These are phyloP conservation scores for Galendromus occidentalis DNA, from an alignment of 1,140 invertebrate genomes.

Conservation along the genomic window DNA sequence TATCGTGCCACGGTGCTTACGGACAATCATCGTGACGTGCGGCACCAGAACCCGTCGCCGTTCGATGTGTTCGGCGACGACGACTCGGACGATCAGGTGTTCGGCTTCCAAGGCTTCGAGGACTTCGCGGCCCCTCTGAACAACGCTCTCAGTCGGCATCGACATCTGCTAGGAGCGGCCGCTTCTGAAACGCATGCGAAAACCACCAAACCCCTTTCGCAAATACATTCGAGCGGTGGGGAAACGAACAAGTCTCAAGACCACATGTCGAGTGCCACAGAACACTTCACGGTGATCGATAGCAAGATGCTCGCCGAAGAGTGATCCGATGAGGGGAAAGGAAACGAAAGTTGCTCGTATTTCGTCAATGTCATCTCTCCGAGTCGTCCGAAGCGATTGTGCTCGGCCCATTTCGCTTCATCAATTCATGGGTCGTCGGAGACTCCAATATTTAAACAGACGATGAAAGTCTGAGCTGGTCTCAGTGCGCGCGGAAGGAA, in stretches of 20 bases:
- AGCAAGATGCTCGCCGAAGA: slow-evolving; percentile 1
- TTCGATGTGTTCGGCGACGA: slow-evolving; percentile 3
- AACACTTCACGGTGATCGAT: not conserved
- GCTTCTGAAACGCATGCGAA: slow-evolving; percentile 1
- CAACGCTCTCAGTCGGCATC: slow-evolving; percentile 16
- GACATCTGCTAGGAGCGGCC: slow-evolving; percentile 8
- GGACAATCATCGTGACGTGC: not conserved
- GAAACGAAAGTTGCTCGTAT: not conserved
- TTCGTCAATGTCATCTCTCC: not conserved
- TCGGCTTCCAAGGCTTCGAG: slow-evolving; percentile 22
- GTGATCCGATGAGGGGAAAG: not conserved
- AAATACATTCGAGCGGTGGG: not conserved
- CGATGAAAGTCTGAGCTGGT: not conserved
- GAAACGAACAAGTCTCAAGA: not conserved
- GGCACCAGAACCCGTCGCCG: not conserved
- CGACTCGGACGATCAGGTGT: slow-evolving; percentile 17
- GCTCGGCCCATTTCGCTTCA: not conserved
- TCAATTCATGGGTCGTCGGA: not conserved
- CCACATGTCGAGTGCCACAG: not conserved
- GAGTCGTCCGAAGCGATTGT: not conserved
- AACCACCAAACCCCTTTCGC: not conserved
- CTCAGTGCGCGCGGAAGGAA: slow-evolving; percentile 1
- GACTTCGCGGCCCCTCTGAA: slow-evolving; percentile 18
- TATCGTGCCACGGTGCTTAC: not conserved
- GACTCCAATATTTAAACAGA: not conserved